Conservation (phyloP, 2,888 invertebrate species). For the Caenorhabditis macrosperma region DNA sequence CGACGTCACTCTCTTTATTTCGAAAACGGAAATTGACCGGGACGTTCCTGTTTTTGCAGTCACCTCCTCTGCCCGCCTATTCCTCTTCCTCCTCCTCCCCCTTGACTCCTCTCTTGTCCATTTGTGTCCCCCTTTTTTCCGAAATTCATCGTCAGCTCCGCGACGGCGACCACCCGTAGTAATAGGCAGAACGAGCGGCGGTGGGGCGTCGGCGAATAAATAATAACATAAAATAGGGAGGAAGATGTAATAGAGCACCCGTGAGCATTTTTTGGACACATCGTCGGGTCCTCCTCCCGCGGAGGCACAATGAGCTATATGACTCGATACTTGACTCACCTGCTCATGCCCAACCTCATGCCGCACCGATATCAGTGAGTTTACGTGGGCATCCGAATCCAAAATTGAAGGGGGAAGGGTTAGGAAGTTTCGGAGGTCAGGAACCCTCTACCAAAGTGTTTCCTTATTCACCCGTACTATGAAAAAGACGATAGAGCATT, state of each 20-base stretch:
- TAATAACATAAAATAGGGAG: conserved; percentile 58
- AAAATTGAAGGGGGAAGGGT: too few relatives aligned
- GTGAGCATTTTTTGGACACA: conserved; percentile 59
- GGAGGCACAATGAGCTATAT: conserved; percentile 29
- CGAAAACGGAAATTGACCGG: too few relatives aligned
- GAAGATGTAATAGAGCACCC: conserved; percentile 58
- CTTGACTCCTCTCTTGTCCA: too few relatives aligned
- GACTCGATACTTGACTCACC: conserved; percentile 50
- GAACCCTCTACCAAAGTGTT: too few relatives aligned
- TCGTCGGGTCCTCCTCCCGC: conserved; percentile 1
- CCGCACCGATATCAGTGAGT: conserved; percentile 53
- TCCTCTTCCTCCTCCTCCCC: not conserved
- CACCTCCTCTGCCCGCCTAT: not conserved
- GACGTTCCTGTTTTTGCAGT: not conserved
- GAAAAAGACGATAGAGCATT: too few relatives aligned
- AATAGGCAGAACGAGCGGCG: conserved; percentile 29
- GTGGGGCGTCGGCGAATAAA: conserved; percentile 47
- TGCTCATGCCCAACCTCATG: conserved; percentile 45
- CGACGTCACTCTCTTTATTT: too few relatives aligned
- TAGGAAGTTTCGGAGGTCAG: not conserved
- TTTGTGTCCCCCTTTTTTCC: not conserved
- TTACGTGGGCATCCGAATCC: too few relatives aligned
- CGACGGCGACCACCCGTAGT: conserved; percentile 12
- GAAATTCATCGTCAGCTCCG: conserved; percentile 8
- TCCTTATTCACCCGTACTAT: too few relatives aligned